These are phyloP conservation scores for Drosophila mojavensis DNA, from an alignment of 1,140 invertebrate species.

Conservation along the genomic window DNA sequence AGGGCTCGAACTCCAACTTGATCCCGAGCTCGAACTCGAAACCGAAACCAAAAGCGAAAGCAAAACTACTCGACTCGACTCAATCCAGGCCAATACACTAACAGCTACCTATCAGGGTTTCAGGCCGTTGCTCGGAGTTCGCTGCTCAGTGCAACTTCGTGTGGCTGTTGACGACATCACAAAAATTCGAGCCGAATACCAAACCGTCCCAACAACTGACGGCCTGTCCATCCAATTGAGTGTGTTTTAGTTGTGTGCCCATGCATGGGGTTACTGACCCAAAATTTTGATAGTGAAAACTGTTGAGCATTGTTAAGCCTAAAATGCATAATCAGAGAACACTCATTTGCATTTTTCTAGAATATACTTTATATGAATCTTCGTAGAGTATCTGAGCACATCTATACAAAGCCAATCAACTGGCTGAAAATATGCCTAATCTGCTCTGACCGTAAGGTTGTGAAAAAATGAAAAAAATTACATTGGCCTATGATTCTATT, in stretches of 20 bases:
- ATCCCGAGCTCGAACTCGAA: slow-evolving; percentile 11
- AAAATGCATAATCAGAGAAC: background rate
- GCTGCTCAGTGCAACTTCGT: slow-evolving; percentile 1
- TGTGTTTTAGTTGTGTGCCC: slow-evolving; percentile 32
- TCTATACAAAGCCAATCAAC: too few relatives aligned
- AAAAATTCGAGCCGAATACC: slow-evolving; percentile 55
- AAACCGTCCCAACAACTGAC: slow-evolving; percentile 14
- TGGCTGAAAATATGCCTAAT: too few relatives aligned
- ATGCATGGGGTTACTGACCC: slow-evolving; percentile 61
- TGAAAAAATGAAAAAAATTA: too few relatives aligned
- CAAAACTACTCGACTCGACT: slow-evolving; percentile 16
- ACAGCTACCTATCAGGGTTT: slow-evolving; percentile 15
- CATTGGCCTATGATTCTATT: too few relatives aligned
- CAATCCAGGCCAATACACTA: slow-evolving; percentile 25
- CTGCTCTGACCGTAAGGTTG: too few relatives aligned
- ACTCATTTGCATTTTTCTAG: background rate
- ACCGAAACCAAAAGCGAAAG: slow-evolving; percentile 12
- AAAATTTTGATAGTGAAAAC: slow-evolving; percentile 62
- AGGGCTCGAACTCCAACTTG: slow-evolving; percentile 16
- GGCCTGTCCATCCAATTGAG: slow-evolving; percentile 12
- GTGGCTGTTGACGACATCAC: slow-evolving; percentile 47
- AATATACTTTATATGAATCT: background rate
- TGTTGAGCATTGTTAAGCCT: slow-evolving; percentile 49
- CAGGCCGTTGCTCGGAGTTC: background rate
- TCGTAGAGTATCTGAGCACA: background rate